Evolutionary conservation across 2,888 invertebrate species (phyloP).

Genomic region (Cosmia pyralina): DNA sequence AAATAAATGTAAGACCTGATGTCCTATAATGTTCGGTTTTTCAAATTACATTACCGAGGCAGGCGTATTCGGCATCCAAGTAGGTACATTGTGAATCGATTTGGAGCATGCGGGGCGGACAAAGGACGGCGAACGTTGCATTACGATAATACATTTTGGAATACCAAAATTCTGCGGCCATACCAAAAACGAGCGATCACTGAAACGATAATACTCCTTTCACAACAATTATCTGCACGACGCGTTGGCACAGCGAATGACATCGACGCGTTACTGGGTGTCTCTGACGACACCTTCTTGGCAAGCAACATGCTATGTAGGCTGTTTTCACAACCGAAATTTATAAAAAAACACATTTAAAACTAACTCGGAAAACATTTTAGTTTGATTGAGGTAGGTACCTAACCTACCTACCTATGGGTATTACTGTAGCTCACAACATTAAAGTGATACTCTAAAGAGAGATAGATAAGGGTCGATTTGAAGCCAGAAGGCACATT

Average conservation of each 20-base stretch:
- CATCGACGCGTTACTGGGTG: constrained; percentile 18
- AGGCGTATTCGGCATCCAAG: constrained; percentile 44
- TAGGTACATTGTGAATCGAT: constrained; percentile 70
- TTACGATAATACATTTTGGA: constrained; percentile 73
- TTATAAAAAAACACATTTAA: background rate
- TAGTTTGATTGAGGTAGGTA: constrained; percentile 5
- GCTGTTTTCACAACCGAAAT: constrained; percentile 5
- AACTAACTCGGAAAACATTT: constrained; percentile 26
- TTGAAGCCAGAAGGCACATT: constrained; percentile 57
- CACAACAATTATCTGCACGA: constrained; percentile 45
- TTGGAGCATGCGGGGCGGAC: constrained; percentile 70
- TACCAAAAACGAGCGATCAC: constrained; percentile 54
- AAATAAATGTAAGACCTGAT: constrained; percentile 53
- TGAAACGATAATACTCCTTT: constrained; percentile 29
- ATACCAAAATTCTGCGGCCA: constrained; percentile 65
- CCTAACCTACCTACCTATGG: background rate
- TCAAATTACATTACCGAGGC: constrained; percentile 65
- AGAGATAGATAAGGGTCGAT: constrained; percentile 48
- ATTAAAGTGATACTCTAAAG: constrained; percentile 36
- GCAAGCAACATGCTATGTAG: constrained; percentile 42
- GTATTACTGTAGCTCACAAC: constrained; percentile 20
- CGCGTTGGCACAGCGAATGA: constrained; percentile 42
- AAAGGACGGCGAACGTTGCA: constrained; percentile 70
- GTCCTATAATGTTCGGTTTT: constrained; percentile 65
- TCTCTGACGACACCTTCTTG: constrained; percentile 55